Evolutionary conservation across 2,888 invertebrate genomes (phyloP), one percentile per base, ranked within the genome.

Genomic region (Tyria jacobaeae): DNA sequence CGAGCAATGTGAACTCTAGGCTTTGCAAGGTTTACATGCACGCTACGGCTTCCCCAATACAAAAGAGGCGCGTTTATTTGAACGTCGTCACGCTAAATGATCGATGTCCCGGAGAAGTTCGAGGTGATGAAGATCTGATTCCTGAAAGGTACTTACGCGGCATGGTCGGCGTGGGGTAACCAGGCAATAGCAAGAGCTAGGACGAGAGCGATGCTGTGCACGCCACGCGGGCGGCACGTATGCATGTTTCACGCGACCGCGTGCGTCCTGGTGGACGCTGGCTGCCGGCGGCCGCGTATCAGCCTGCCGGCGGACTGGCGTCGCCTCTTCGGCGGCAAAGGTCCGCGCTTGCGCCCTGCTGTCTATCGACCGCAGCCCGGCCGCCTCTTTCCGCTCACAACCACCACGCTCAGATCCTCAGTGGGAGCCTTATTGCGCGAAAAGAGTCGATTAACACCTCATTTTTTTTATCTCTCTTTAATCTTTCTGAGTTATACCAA

Each of bases 271-370:
- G 73, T 83, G 85, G 86, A 82, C 85, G 88, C 84, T 79, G 78
- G 83, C 87, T 87, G 87, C 86, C 89, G 90, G 88, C 92, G 86
- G 87, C 86, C 88, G 89, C 89, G 89, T 85, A 73, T 77, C 81
- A 82, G 84, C 82, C 90, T 80, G 86, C 85, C 89, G 91, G 89
- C 86, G 84, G 84, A 91, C 91, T 89, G 86, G 76, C 85, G 84
- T 74, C 73, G 75, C 75, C 79, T 75, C 82, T 74, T 72, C 70
- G 79, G 78, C 83, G 79, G 78, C 79, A 74, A 77, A 68, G 75
- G 59, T 79, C 80, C 87, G 86, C 90, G 91, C 90, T 75, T 88
- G 90, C 91, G 90, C 90, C 73, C 79, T 60, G 39, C 41, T 63
- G 75, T 66, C 84, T 88, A 90, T 91, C 91, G 91, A 91, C 90